phyloP scores from a whole-genome alignment of 92 coral and sea anemone species.

The Galaxea fascicularis region DNA sequence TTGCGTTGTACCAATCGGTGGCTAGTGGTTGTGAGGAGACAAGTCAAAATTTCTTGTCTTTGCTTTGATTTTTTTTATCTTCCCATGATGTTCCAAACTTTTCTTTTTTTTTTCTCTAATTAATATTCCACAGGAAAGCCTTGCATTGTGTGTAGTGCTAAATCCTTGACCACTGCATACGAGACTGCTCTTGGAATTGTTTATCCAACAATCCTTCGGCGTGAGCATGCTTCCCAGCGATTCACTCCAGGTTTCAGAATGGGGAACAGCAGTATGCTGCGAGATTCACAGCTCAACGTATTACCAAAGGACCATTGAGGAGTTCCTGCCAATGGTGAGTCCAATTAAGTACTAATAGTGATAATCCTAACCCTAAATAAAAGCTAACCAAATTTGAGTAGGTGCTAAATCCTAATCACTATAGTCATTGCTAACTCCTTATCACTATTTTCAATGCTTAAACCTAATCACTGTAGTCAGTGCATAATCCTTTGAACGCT shows the following conservation, averaged over 20 bases:
- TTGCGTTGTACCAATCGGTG: no score
- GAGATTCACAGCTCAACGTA: no score
- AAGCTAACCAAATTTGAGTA: no score
- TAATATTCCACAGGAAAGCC: conserved; percentile 25
- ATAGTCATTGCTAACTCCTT: no score
- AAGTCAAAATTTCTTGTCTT: neutral
- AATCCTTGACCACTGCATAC: neutral
- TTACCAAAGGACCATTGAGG: no score
- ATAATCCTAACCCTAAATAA: no score
- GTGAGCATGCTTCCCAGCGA: neutral
- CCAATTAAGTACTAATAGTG: no score
- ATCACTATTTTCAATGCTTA: no score
- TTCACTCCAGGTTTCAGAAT: neutral
- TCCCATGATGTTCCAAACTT: neutral
- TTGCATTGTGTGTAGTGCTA: conserved; percentile 26
- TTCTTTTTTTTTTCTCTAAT: neutral
- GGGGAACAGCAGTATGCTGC: conserved; percentile 20
- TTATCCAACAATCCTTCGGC: neutral
- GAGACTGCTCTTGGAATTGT: conserved; percentile 26
- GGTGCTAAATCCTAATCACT: no score
- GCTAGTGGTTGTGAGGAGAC: neutral
- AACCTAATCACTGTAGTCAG: no score
- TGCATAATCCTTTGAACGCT: no score
- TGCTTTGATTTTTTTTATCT: neutral
- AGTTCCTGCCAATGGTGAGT: no score